Percentiles rank a stretch among this genome's conserved stretches.
These are phyloP conservation scores for Hydra vulgaris DNA, from an alignment of 30 jellyfish, hydroid and myxozoan species.

Conservation along the genomic window DNA sequence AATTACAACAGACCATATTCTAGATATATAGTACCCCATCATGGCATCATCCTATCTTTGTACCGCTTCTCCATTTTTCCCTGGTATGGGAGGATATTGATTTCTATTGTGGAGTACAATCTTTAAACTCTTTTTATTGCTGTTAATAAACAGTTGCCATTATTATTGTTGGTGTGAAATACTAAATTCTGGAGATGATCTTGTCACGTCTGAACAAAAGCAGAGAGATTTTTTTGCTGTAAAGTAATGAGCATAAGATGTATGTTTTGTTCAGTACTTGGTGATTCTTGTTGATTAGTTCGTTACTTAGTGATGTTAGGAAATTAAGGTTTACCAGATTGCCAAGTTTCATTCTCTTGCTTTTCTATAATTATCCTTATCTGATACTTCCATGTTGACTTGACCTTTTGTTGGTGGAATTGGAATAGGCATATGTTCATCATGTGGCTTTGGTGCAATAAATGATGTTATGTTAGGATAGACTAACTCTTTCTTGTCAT, in stretches of 20 bases:
- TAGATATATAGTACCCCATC: background rate
- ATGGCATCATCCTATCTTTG: background rate
- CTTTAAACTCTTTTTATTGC: background rate
- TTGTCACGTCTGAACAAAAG: background rate
- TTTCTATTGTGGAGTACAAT: background rate
- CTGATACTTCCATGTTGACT: background rate
- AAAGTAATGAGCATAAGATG: background rate
- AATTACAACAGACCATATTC: background rate
- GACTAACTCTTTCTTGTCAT: no score
- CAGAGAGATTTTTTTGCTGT: background rate
- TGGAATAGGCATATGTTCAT: background rate
- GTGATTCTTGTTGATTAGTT: background rate
- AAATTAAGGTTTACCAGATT: background rate
- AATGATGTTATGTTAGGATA: background rate
- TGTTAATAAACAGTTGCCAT: background rate
- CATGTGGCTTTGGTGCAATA: background rate
- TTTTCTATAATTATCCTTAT: background rate
- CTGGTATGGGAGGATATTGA: background rate
- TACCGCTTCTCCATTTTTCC: background rate
- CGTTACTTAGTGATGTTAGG: background rate
- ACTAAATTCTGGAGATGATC: background rate
- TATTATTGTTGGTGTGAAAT: background rate
- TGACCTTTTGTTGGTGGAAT: background rate
- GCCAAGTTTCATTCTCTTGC: background rate
- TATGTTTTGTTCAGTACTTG: background rate